Evolutionary conservation across 2,888 invertebrate species (phyloP), one percentile per base, ranked within the genome.

Genomic region (Microdon myrmicae): DNA sequence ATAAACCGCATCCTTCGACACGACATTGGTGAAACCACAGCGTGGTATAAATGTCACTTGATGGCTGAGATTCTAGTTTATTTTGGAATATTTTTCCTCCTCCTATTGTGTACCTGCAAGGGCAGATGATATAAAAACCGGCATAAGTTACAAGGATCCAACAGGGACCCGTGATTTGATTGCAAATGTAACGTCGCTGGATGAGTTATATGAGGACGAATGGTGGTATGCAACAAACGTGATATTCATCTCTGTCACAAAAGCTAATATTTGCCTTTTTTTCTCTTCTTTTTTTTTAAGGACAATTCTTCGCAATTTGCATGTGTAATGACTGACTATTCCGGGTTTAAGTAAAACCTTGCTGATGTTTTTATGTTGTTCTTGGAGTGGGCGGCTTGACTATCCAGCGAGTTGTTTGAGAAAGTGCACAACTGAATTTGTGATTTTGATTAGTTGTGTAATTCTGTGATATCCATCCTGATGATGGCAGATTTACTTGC

Each of bases 31-130:
- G 58, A 64, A 64, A 64, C 64, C 58, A 43, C 51, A 47, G 53
- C 58, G 51, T n/a, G n/a, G 53, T 64, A 58, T 64, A 58, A 64
- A 64, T 58, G 64, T 58, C 64, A 58, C 47, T 64, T 64, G 64
- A 58, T 64, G 56, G 51, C 41, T 20, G 41, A 45, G 37, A 54
- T 39, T 44, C 29, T 48, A 25, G 7, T 38, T 23, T 38, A 7
- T 8, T 2, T 43, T 28, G 31, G 22, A 29, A 10, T 9, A 14
- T 38, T 16, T 41, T 43, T 20, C 16, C 13, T 16, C 17, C 25
- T 17, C 29, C 23, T 13, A 34, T 37, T 23, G 22, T 26, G 35
- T 29, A 51, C 48, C 66, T 47, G 35, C 29, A 13, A 32, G 39
- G 41, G 22, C 38, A 39, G 49, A 49, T 19, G 23, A 31, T 28